A percentile compares a stretch with the other conserved stretches of the same genome.
These are phyloP conservation scores for Salvelinus alpinus DNA, from an alignment of 2,113 vertebrate genomes.

Conservation along the genomic window DNA sequence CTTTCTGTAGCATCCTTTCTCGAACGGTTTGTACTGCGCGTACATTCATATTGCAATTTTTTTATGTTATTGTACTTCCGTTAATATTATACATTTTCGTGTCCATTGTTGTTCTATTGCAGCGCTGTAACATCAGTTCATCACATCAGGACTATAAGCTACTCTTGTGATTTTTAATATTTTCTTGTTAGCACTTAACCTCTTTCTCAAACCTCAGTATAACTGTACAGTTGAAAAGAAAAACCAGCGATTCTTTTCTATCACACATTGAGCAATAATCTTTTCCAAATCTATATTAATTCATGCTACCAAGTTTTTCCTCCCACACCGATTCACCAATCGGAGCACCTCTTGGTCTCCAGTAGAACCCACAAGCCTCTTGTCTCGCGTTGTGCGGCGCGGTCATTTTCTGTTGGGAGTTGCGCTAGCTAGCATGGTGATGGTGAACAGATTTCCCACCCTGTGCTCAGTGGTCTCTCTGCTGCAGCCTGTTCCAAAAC, in stretches of 20 bases:
- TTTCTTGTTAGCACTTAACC: not conserved
- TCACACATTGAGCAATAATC: slow-evolving; percentile 39
- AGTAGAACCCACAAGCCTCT: not conserved
- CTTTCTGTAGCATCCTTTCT: slow-evolving; percentile 8
- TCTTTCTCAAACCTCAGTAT: not conserved
- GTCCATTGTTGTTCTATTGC: not conserved
- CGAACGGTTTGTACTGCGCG: not conserved
- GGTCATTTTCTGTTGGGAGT: no score
- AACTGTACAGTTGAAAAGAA: not conserved
- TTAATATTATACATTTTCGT: not conserved
- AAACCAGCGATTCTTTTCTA: slow-evolving; percentile 25
- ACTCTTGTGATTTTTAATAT: not conserved
- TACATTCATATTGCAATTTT: not conserved
- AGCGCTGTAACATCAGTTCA: not conserved
- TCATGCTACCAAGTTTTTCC: not conserved
- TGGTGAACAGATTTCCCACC: not conserved
- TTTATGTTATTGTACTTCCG: not conserved
- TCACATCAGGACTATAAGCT: no score
- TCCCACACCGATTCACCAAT: not conserved
- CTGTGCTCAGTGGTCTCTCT: not conserved
- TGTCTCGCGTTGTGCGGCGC: not conserved
- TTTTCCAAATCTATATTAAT: not conserved
- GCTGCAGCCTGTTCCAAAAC: not conserved
- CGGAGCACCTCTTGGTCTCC: not conserved
- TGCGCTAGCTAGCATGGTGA: not conserved